Conservation (phyloP, 2,888 invertebrate genomes). For the Dilophus febrilis region DNA sequence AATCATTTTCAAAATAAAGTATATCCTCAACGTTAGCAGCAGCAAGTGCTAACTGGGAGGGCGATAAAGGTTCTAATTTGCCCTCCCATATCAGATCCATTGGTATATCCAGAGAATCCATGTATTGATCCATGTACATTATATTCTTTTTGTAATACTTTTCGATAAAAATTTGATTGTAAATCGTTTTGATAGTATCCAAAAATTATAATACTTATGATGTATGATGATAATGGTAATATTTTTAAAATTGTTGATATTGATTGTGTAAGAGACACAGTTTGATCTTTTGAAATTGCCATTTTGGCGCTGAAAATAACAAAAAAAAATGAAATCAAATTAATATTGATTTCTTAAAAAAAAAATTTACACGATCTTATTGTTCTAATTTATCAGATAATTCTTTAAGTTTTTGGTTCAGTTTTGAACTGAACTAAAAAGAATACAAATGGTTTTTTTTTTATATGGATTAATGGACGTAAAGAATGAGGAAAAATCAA, state of each 20-base stretch:
- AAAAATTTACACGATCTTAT: too few species aligned
- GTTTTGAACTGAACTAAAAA: too few species aligned
- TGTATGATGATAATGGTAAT: not conserved
- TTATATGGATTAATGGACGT: too few species aligned
- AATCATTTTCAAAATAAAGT: conserved; percentile 12
- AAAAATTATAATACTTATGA: not conserved
- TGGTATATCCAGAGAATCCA: conserved; percentile 27
- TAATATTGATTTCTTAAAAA: too few species aligned
- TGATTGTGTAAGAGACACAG: conserved; percentile 43
- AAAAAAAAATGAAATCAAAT: conserved; percentile 13
- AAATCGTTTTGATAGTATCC: not conserved
- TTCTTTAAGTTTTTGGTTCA: too few species aligned
- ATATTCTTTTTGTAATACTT: not conserved
- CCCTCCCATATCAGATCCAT: conserved; percentile 26
- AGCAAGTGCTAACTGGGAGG: conserved; percentile 20
- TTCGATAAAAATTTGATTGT: conserved; percentile 2
- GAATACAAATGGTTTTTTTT: too few species aligned
- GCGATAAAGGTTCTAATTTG: conserved; percentile 26
- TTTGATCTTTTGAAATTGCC: conserved; percentile 53
- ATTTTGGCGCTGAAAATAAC: conserved; percentile 58
- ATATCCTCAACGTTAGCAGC: conserved; percentile 11
- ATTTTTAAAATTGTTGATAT: conserved; percentile 12
- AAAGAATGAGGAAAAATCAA: too few species aligned
- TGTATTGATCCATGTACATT: conserved; percentile 7
- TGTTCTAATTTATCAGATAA: too few species aligned